Conservation (phyloP, 2,888 invertebrate species). For the Calephelis perditalis region DNA sequence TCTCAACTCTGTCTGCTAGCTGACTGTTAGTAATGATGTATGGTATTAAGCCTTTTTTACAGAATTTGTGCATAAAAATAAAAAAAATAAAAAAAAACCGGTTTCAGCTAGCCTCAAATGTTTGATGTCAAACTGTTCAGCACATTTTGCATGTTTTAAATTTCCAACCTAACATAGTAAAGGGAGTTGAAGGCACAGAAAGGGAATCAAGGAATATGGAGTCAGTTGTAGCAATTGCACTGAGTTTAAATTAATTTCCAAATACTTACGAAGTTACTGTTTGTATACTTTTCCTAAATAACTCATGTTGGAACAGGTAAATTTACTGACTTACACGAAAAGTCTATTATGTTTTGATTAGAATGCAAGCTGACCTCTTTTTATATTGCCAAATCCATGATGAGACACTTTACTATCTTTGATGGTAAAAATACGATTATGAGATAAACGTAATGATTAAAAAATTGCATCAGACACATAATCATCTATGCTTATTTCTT, state of each 20-base stretch:
- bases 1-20: too few species aligned
- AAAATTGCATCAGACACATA: neutral
- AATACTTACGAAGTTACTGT: slow-evolving; percentile 38
- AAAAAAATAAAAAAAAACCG: too few species aligned
- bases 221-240: too few species aligned
- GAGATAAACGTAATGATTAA: slow-evolving; percentile 1
- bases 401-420: neutral
- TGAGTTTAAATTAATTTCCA: too few species aligned
- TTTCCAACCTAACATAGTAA: neutral
- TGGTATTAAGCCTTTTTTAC: too few species aligned
- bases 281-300: slow-evolving; percentile 39
- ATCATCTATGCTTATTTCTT: slow-evolving; percentile 1
- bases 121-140: too few species aligned
- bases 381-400: neutral
- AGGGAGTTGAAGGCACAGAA: too few species aligned
- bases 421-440: neutral
- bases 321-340: slow-evolving; percentile 26
- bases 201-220: too few species aligned
- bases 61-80: too few species aligned
- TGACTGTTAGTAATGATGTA: too few species aligned
- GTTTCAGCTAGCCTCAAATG: neutral
- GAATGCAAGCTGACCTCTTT: neutral
- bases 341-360: neutral
- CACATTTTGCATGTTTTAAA: neutral
- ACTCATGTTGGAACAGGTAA: slow-evolving; percentile 35